phyloP scores from a whole-genome alignment of 2,888 invertebrate genomes.

The Heteropelma amictum region DNA sequence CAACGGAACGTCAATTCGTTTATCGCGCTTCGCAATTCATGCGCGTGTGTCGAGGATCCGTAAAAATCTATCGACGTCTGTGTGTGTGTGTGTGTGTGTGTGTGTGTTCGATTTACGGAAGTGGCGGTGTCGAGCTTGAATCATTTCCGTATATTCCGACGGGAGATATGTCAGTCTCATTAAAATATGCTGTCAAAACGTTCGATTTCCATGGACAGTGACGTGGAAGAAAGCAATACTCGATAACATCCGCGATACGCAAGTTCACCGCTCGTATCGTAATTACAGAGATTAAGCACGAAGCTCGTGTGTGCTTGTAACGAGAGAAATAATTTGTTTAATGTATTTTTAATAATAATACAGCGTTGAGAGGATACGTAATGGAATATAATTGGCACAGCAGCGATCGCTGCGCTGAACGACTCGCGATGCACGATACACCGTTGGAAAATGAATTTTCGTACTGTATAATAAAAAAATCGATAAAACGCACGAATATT shows the following conservation, averaged over 20 bases:
- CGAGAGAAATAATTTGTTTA: not conserved
- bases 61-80: no score
- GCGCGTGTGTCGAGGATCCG: no score
- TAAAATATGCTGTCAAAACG: not conserved
- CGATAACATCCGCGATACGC: not conserved
- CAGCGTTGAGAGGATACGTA: not conserved
- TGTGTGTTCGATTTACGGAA: no score
- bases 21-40: no score
- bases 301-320: not conserved
- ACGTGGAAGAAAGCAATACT: not conserved
- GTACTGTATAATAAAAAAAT: conserved; percentile 15
- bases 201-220: not conserved
- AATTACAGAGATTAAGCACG: not conserved
- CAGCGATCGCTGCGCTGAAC: not conserved
- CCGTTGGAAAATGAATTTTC: conserved; percentile 15
- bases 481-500: conserved; percentile 1
- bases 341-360: conserved; percentile 3
- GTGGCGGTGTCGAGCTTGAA: not conserved
- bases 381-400: not conserved
- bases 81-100: no score
- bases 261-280: not conserved
- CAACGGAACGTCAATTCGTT: no score
- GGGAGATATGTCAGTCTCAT: not conserved
- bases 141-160: not conserved
- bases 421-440: not conserved